A percentile compares a stretch with the other conserved stretches of the same genome.
Evolutionary conservation across 2,113 vertebrate species (phyloP).

Genomic region (Gobio gobio): DNA sequence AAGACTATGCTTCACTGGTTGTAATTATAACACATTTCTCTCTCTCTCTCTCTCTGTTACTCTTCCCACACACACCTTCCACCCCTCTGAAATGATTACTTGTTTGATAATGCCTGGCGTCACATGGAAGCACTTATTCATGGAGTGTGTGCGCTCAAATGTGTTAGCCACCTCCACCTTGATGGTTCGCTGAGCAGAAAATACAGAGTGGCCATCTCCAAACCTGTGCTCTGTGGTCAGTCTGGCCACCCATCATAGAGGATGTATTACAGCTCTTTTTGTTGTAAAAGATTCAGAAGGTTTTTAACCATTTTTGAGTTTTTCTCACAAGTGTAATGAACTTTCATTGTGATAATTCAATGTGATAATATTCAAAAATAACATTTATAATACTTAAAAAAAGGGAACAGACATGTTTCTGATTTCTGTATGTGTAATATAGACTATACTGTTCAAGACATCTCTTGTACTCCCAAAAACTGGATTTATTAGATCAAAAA

Average conservation of each 20-base stretch:
- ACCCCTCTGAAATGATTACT: conserved; percentile 86
- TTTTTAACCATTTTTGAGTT: neutral
- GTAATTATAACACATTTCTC: conserved; percentile 93
- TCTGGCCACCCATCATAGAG: conserved; percentile 15
- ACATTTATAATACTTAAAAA: neutral
- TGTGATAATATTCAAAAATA: neutral
- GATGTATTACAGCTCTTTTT: neutral
- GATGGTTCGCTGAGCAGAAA: conserved; percentile 74
- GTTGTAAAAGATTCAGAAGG: neutral
- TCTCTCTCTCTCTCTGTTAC: conserved; percentile 23
- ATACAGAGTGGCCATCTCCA: conserved; percentile 31
- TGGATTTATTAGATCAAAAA: neutral
- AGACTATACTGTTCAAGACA: neutral
- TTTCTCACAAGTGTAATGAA: neutral
- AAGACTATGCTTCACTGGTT: conserved; percentile 88
- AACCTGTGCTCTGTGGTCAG: conserved; percentile 22
- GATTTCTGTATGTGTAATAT: neutral
- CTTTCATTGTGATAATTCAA: neutral
- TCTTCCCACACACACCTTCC: conserved; percentile 38
- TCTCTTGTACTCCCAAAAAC: neutral
- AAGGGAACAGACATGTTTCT: neutral
- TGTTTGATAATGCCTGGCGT: conserved; percentile 76
- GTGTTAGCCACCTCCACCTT: conserved; percentile 81
- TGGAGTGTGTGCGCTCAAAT: conserved; percentile 69
- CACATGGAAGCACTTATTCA: conserved; percentile 85